Conservation (phyloP, 2,888 invertebrate genomes). For the Hetaerina titia region DNA sequence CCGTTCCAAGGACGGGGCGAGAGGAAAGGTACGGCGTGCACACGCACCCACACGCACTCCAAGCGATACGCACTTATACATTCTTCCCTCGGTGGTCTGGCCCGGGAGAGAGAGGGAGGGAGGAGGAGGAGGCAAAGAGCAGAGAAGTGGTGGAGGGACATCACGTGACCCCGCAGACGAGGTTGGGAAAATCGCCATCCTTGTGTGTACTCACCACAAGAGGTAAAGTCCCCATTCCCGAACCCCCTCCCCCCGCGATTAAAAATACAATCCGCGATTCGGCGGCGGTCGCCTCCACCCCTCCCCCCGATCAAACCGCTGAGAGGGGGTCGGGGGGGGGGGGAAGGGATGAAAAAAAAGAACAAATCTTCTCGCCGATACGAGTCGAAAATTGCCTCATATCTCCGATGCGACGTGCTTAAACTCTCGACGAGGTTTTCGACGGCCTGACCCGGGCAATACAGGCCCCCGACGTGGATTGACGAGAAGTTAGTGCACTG, state of each 20-base stretch:
- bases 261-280: not conserved
- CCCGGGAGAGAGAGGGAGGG: constrained; percentile 34
- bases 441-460: too few species aligned
- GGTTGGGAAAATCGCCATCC: too few species aligned
- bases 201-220: too few species aligned
- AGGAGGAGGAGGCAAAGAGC: not conserved
- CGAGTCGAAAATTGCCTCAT: not conserved
- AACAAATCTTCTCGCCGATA: not conserved
- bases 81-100: too few species aligned
- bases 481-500: too few species aligned
- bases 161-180: not conserved
- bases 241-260: not conserved
- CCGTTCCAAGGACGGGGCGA: not conserved
- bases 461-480: too few species aligned
- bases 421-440: not conserved
- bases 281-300: not conserved
- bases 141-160: constrained; percentile 14
- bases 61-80: too few species aligned
- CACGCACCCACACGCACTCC: too few species aligned
- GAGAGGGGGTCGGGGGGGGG: too few species aligned
- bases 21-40: not conserved
- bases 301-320: not conserved
- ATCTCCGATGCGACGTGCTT: not conserved
- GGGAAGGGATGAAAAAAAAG: not conserved
- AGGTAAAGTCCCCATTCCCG: too few species aligned